These are phyloP conservation scores for Cheilosia pagana DNA, from an alignment of 2,888 invertebrate species.

Conservation along the genomic window DNA sequence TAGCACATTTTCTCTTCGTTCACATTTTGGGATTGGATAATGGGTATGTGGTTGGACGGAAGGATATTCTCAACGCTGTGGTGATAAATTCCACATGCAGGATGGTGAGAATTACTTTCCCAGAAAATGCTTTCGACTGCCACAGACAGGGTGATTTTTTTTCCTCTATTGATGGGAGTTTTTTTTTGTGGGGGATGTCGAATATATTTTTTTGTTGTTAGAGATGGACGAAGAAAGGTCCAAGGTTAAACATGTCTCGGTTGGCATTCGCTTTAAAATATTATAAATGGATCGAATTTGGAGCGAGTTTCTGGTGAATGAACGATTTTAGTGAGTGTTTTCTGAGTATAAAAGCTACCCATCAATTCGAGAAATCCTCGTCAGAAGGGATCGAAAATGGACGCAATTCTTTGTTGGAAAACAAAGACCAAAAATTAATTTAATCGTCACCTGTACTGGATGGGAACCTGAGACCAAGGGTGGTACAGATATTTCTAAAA, in stretches of 20 bases:
- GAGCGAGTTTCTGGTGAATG: background rate
- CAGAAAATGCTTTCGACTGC: constrained; percentile 12
- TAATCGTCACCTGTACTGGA: too few relatives aligned
- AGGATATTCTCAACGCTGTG: constrained; percentile 5
- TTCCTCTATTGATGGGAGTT: background rate
- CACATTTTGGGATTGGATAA: background rate
- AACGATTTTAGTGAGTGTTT: too few relatives aligned
- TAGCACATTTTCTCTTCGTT: constrained; percentile 23
- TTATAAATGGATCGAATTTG: background rate
- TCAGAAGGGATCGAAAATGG: too few relatives aligned
- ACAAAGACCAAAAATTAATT: too few relatives aligned
- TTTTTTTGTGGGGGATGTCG: background rate
- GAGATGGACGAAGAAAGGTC: background rate
- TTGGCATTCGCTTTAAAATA: background rate
- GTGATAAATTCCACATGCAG: constrained; percentile 34
- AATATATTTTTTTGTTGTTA: background rate
- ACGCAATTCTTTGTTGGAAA: too few relatives aligned
- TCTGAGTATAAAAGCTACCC: too few relatives aligned
- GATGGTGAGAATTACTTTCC: constrained; percentile 28
- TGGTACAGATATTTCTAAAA: too few relatives aligned
- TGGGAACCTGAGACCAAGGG: too few relatives aligned
- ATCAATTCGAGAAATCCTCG: too few relatives aligned
- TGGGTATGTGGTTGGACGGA: background rate
- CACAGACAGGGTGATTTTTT: background rate
- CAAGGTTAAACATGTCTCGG: background rate